Evolutionary conservation across 2,113 vertebrate genomes (phyloP), one percentile per base, ranked within the genome.

Genomic region (Cryptotis parvus): DNA sequence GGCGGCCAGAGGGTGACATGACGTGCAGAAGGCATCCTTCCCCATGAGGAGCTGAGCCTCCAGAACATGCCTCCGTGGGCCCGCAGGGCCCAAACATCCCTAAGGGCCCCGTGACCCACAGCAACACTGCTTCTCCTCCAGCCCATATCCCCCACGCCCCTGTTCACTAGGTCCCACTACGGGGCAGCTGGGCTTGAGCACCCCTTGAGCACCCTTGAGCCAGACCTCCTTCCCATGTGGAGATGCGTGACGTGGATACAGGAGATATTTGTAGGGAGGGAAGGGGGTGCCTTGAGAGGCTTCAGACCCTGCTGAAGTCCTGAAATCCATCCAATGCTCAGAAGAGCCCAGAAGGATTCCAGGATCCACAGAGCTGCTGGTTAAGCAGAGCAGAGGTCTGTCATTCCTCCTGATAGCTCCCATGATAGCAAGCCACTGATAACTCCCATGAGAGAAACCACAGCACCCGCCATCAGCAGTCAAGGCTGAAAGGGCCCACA

Each of bases 401-500:
- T n/a, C n/a, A n/a, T n/a, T n/a, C n/a, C n/a, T n/a, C n/a, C n/a
- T n/a, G n/a, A n/a, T 0, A 0, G 11, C 26, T 5, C 35, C 69
- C 9, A 31, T 69, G 49, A 27, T 2, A 0, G 11, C 14, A 55
- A 83, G 61, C 35, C 45, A 18, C 26, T 43, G 58, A 61, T 27
- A 11, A 6, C 29, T 88, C 24, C 55, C 9, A 8, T 58, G 68
- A 63, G 89, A 92, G 10, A 7, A 66, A 58, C 22, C 73, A n/a
- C 35, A 11, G 9, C 35, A 22, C 8, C 41, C 0, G 4, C 63
- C 73, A 81, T 55, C 49, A 0, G 0, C 3, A 20, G 41, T 41
- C 80, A 75, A 61, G 24, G 16, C 43, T 37, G 1, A 63, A 24
- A 24, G 6, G 0, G 20, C 15, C 31, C 33, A 24, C 63, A 45